Evolutionary conservation across 92 coral and sea anemone species (phyloP), one percentile per base, ranked within the genome.

Genomic region (Actinernus sp.): DNA sequence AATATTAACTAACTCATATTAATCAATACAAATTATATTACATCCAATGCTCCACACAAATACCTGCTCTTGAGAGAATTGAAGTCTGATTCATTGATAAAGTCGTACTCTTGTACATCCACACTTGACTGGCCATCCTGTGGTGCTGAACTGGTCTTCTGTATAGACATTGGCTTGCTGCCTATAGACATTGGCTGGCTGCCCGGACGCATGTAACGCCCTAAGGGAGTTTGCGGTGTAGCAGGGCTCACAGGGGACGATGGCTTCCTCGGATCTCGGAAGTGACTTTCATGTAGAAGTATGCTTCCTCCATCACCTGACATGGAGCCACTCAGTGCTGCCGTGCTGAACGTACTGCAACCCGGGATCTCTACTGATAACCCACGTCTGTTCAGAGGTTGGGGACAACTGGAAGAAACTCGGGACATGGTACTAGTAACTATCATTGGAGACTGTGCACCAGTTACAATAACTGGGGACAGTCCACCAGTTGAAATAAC

Each of bases 41-140:
- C n/a, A n/a, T n/a, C n/a, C n/a, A n/a, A n/a, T n/a, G n/a, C n/a
- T n/a, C n/a, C 49, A 63, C 3, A 17, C 3, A 13, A 27, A 4
- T 70, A 70, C 78, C 78, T 90, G 79, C 92, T 81, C 45, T 59
- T 83, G 16, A 86, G 50, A n/a, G 97, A 90, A 33, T 78, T 84
- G 64, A 90, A 90, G 47, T 90, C 97, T 14, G 97, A 90, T 41
- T 86, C 92, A 52, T 86, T 76, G 46, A 90, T 83, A 50, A 81
- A 53, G 49, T 90, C 97, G 59, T 90, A 90, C 49, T 86, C 92
- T 79, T 36, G 66, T 26, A 77, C 86, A 58, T 90, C 97, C 24
- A 90, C 61, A 65, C 97, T 90, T 24, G 97, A 90, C 36, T 71
- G 70, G 16, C 55, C 53, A 0, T 84, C 91, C 3, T 60, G 62